These are phyloP conservation scores for Onchidella celtica DNA, from an alignment of 2,888 invertebrate species.

Conservation along the genomic window DNA sequence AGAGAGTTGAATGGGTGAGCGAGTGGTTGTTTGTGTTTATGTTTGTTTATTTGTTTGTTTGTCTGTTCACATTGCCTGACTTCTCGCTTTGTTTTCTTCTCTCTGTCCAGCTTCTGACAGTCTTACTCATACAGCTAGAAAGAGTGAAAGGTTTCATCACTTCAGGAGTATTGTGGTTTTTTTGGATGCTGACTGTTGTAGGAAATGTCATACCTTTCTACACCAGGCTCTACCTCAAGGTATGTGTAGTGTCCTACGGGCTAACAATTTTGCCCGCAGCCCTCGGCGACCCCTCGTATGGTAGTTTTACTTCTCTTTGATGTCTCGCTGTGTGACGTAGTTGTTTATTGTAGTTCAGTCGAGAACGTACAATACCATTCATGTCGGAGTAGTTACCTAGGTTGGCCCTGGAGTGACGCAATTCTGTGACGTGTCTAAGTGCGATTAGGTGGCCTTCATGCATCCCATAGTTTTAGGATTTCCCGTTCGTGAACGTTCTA, in stretches of 20 bases:
- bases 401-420: too few relatives aligned
- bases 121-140: conserved; percentile 72
- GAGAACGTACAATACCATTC: too few relatives aligned
- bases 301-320: too few relatives aligned
- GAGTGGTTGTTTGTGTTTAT: neutral
- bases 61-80: neutral
- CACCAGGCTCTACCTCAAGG: conserved; percentile 66
- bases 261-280: too few relatives aligned
- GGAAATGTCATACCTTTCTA: conserved; percentile 74
- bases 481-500: too few relatives aligned
- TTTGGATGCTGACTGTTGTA: conserved; percentile 70
- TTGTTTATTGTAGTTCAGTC: too few relatives aligned
- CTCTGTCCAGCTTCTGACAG: conserved; percentile 66
- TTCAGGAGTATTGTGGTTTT: conserved; percentile 76
- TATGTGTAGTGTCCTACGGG: conserved; percentile 51
- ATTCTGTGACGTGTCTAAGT: too few relatives aligned
- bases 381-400: too few relatives aligned
- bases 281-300: too few relatives aligned
- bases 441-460: too few relatives aligned
- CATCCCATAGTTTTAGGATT: too few relatives aligned
- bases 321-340: too few relatives aligned
- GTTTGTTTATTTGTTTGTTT: neutral
- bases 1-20: neutral
- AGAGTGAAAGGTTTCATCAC: conserved; percentile 73
- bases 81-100: neutral